Evolutionary conservation across 2,888 invertebrate species (phyloP), one percentile per base, ranked within the genome.

Genomic region (Cyclophora albipunctata): DNA sequence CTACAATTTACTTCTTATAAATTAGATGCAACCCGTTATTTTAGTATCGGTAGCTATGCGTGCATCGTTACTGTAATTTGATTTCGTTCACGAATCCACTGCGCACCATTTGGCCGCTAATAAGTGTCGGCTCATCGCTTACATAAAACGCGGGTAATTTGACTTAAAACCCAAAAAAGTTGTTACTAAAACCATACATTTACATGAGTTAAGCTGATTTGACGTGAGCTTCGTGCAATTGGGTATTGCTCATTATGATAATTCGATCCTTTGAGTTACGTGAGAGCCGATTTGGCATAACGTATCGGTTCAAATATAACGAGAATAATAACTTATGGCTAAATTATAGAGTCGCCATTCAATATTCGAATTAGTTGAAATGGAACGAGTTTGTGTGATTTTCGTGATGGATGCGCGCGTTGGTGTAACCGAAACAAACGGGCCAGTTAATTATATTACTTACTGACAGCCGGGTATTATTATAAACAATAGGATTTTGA

Each of bases 1-100:
- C 78, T 75, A 75, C 78, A 80, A 84, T 84, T 86, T 84, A 73
- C 73, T 78, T 80, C 73, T 82, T 84, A 81, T 74, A 79, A 84
- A 82, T 85, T 85, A 83, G 84, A 84, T 71, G 60, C 60, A 86
- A 84, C 86, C 84, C 82, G 79, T 84, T 81, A 86, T 84, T 81
- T 81, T 64, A 71, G 75, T 81, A 82, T 83, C 79, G 71, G 81
- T 82, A 76, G 85, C 74, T 61, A 56, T 69, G 85, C 85, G 84
- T 84, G 87, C 75, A 71, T 82, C 79, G 79, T 85, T 84, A 84
- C 77, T 74, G 75, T 86, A 84, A 88, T 87, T 84, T 78, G 78
- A 84, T 84, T 86, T 81, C 75, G 78, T 83, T 80, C 75, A 77
- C 78, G 77, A 79, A 80, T 75, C 70, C 66, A 67, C 69, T 60